Evolutionary conservation across 1,140 invertebrate genomes (phyloP), one percentile per base, ranked within the genome.

Genomic region (Dendrolimus punctatus): DNA sequence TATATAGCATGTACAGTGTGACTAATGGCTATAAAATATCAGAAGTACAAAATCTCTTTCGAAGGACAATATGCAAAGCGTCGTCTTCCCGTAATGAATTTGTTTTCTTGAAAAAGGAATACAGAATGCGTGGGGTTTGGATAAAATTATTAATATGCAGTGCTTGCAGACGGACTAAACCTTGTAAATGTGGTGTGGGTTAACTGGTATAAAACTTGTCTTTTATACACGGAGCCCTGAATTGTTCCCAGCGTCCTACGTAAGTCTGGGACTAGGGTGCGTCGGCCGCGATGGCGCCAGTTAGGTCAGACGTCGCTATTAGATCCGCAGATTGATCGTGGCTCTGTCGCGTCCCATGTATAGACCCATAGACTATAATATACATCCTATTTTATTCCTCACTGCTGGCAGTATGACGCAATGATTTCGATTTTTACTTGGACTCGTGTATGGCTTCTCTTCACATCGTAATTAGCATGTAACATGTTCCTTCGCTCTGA

Each of bases 321-420:
- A 71, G 63, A 73, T 67, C 68, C 68, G 59, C 68, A 74, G 78
- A 84, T 81, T 84, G 78, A 84, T 84, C 75, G 80, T 55, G 65
- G 57, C 76, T 68, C 62, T 62, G 75, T 72, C 72, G 78, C 70
- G 54, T 67, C 71, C 59, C 68, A 53, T 58, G 62, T 70, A 70
- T 67, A 76, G 61, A 76, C n/a, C 43, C n/a, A 45, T 9, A 45
- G 43, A 45, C n/a, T 45, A 45, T 10, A 9, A 9, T 45, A 45
- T 45, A 45, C 61, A 70, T 69, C 77, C 72, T 71, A 71, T 70
- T 74, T 72, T 59, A 66, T 60, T 58, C 60, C 51, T 54, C 51
- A 62, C 61, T 62, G 52, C 60, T 58, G 60, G 56, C 53, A 10
- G 23, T 23, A 59, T 71, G 66, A 71, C 73, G 68, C 60, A 66